A percentile compares a stretch with the other conserved stretches of the same genome.
phyloP scores from a whole-genome alignment of 2,888 invertebrate genomes.

The Melieria omissa region DNA sequence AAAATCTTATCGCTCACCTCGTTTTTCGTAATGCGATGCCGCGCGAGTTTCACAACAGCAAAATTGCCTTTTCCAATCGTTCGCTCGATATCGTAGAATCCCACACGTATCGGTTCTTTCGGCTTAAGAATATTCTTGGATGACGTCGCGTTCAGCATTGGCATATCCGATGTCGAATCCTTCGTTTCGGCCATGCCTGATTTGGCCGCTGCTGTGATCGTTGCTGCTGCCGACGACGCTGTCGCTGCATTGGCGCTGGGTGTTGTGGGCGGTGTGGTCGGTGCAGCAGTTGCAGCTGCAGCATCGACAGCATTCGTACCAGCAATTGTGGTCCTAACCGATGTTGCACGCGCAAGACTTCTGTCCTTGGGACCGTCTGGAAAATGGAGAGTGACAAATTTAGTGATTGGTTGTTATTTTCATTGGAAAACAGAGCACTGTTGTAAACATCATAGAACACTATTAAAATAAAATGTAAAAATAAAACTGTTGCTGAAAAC shows the following conservation, averaged over 20 bases:
- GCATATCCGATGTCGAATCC: conserved; percentile 28
- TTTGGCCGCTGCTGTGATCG: neutral
- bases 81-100: conserved; percentile 97
- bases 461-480: no score
- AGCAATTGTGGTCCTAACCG: neutral
- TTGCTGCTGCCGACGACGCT: conserved; percentile 9
- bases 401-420: no score
- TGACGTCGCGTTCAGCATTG: conserved; percentile 14
- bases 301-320: neutral
- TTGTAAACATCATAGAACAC: no score
- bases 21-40: conserved; percentile 97
- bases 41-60: conserved; percentile 97
- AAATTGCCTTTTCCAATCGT: conserved; percentile 99
- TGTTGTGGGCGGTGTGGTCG: neutral
- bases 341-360: neutral
- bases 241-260: neutral
- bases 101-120: conserved; percentile 85
- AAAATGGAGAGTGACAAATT: neutral
- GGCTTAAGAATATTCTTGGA: conserved; percentile 54
- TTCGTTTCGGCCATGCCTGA: conserved; percentile 25
- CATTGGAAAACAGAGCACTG: no score
- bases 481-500: no score
- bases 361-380: neutral
- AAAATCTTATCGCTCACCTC: conserved; percentile 77
- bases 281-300: neutral